phyloP scores from a whole-genome alignment of 2,113 vertebrate species.

The Myxocyprinus asiaticus region DNA sequence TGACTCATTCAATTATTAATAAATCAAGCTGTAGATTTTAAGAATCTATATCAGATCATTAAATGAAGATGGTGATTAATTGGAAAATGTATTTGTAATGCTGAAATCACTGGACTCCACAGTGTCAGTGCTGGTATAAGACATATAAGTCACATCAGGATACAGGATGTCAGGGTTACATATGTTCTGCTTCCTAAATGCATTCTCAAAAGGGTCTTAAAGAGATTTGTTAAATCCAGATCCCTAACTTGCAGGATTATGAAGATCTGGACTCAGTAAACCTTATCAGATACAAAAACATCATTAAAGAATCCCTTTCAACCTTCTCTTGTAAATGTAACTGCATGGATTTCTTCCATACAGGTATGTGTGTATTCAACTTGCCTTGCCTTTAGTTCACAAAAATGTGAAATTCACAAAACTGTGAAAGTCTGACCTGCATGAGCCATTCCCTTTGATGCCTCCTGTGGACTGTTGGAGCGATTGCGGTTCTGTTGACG shows the following conservation, averaged over 20 bases:
- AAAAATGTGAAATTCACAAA: neutral
- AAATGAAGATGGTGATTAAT: too few relatives aligned
- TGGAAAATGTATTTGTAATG: too few relatives aligned
- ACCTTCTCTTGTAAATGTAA: neutral
- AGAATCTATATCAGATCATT: too few relatives aligned
- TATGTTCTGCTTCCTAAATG: neutral
- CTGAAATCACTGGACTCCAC: too few relatives aligned
- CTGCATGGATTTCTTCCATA: neutral
- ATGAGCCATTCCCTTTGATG: slow-evolving; percentile 79
- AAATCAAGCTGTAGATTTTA: too few relatives aligned
- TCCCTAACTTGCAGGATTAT: neutral
- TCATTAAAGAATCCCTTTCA: neutral
- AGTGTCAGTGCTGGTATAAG: neutral
- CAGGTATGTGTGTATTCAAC: neutral
- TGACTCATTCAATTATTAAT: too few relatives aligned
- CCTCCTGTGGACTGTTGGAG: slow-evolving; percentile 84
- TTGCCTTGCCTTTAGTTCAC: neutral
- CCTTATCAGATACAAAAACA: slow-evolving; percentile 9
- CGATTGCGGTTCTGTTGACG: slow-evolving; percentile 90
- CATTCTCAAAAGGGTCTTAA: neutral
- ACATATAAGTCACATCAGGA: neutral
- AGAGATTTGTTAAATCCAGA: slow-evolving; percentile 19
- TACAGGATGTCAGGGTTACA: neutral
- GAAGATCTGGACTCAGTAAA: slow-evolving; percentile 17
- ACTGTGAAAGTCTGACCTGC: slow-evolving; percentile 76